Base-by-base conservation (phyloP, 2,797 vertebrate genomes). In the Rhincodon typus region DNA sequence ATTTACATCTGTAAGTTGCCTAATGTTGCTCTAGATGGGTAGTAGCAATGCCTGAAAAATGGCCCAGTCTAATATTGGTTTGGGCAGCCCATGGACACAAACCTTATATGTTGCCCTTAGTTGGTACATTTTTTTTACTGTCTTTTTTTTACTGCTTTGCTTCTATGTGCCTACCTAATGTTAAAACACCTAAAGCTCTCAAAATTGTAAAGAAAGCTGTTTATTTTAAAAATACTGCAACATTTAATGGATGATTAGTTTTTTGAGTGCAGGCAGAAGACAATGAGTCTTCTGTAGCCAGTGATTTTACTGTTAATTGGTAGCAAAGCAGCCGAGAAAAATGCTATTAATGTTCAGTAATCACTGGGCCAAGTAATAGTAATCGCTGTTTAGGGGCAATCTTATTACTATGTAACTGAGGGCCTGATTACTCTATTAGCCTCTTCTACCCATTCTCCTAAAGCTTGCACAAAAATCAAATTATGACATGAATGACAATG, bases 401-500 rank as follows among this genome's bases (percentile, higher is more conserved):
- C 97, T 98, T 98, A 98, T 97, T 96, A 96, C 97, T 97, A 97
- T 98, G 98, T 98, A 98, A 98, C 97, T 96, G 97, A 98, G 97
- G 97, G 96, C 97, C 97, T 98, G 97, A 98, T 98, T 97, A 98
- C 97, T 98, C 98, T 98, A 98, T 98, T 97, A 98, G 97, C 97
- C 97, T 97, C 97, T 98, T 98, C 97, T 97, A 98, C 97, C 98
- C 97, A 97, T 98, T 98, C 95, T 96, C 97, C 97, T 97, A 97
- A 97, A 97, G 96, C 97, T 98, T 98, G 97, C 97, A 97, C 98
- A 97, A 97, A 98, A 98, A 98, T 98, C 98, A 98, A 98, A 98
- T 98, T 98, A 98, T 97, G 98, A 96, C 96, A 95, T 97, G 97
- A 97, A 97, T 97, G 97, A 97, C 97, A 97, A 97, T 97, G 98